Base-by-base conservation (phyloP, 92 coral and sea anemone species). In the Porites lobata region DNA sequence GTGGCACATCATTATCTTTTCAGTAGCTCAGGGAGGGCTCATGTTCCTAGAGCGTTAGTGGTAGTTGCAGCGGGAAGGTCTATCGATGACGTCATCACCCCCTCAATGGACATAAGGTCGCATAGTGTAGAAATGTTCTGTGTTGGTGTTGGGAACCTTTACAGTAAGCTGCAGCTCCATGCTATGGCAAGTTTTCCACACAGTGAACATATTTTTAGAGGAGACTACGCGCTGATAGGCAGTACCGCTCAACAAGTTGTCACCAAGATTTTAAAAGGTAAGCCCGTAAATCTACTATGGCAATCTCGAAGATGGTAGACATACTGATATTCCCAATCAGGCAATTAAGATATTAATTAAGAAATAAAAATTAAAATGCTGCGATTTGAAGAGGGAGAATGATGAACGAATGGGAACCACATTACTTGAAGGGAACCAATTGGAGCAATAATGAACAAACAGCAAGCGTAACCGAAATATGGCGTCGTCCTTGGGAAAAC, bases 151-250 rank as follows among this genome's bases (percentile, higher is more conserved):
- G 98, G 98, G 2, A 75, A 67, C 10, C 72, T 78, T 24, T 95
- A 95, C 92, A 95, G 96, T 50, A 95, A 95, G 65, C 90, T 95
- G 58, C 98, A 95, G 73, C 88, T 95, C 17, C 98, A 95, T 50
- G 98, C 98, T 0, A 95, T 95, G 98, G 96, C 98, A 6, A 95
- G 98, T 43, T 93, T 86, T 59, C 98, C 98, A 38, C 95, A 95
- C 78, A 93, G 96, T 11, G 98, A 95, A 26, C 98, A 95, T 43
- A 89, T 95, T 13, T 93, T 95, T 53, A 90, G 94, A 26, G 92
- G 94, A 1, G 78, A 85, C 12, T 79, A 85, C 65, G 52, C 96
- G 20, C 92, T 79, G 57, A 85, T 95, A 8, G 96, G 96, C 6
- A 82, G 76, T n/a, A 86, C 88, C 14, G 98, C 98, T 2, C 98